These are phyloP conservation scores for Opisthocomus hoazin DNA, from an alignment of 2,113 vertebrate genomes.

Conservation along the genomic window DNA sequence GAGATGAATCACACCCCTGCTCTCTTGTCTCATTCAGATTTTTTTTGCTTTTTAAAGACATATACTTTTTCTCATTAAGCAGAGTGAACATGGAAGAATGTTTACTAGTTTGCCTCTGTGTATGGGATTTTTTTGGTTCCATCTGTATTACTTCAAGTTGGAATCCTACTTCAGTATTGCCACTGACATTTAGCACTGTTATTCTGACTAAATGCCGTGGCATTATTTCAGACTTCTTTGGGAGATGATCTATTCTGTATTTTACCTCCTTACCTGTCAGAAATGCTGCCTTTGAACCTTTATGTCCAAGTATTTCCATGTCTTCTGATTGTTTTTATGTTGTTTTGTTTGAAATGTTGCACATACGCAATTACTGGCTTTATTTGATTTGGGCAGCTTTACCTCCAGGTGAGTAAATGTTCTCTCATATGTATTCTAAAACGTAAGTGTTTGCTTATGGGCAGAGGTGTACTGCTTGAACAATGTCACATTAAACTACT, in stretches of 20 bases:
- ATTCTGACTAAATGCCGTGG: background rate
- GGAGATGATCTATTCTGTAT: background rate
- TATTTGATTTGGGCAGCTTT: constrained; percentile 6
- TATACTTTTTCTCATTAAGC: background rate
- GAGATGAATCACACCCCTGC: background rate
- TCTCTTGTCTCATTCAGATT: background rate
- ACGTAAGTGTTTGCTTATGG: background rate
- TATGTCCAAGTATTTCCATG: background rate
- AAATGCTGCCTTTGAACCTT: background rate
- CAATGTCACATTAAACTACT: background rate
- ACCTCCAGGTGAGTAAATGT: background rate
- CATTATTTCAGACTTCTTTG: background rate
- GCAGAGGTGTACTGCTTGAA: background rate
- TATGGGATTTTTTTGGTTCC: background rate
- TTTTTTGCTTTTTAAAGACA: background rate
- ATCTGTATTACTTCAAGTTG: background rate
- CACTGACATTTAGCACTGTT: background rate
- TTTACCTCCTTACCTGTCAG: background rate
- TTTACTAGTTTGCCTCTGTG: background rate
- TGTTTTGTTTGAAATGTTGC: background rate
- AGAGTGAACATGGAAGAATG: background rate
- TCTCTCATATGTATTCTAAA: background rate
- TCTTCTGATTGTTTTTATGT: background rate
- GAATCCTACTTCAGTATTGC: background rate
- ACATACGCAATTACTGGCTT: background rate